Conservation (phyloP, 2,797 vertebrate genomes). For the Borostomias antarcticus region DNA sequence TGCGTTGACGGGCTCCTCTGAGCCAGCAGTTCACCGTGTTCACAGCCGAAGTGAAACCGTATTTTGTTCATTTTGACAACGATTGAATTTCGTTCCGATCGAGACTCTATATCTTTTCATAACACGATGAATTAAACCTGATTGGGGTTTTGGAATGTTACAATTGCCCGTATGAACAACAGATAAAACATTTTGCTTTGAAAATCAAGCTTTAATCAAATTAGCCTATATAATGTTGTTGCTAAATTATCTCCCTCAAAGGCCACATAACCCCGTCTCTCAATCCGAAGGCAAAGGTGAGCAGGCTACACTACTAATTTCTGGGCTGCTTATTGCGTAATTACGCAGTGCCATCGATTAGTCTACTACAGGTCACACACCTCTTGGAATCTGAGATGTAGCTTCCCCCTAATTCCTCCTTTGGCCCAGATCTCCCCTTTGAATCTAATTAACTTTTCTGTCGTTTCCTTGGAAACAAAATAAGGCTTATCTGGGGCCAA, state of each 20-base stretch:
- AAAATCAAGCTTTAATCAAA: background rate
- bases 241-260: too few relatives aligned
- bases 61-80: background rate
- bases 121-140: constrained; percentile 1
- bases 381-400: constrained; percentile 13
- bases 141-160: background rate
- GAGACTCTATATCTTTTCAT: background rate
- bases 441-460: constrained; percentile 48
- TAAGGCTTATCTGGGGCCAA: constrained; percentile 14
- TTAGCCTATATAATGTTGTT: too few relatives aligned
- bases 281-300: too few relatives aligned
- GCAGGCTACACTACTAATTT: too few relatives aligned
- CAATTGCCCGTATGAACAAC: too few relatives aligned
- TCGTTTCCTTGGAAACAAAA: constrained; percentile 50
- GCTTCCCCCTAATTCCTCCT: constrained; percentile 34
- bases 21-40: constrained; percentile 41
- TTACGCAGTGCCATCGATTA: too few relatives aligned
- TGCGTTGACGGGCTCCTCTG: constrained; percentile 37
- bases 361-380: background rate
- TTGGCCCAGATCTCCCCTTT: constrained; percentile 26
- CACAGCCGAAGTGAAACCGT: constrained; percentile 22
- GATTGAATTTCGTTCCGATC: too few relatives aligned
- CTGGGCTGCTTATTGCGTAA: too few relatives aligned
- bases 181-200: background rate
- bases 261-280: too few relatives aligned